Conservation (phyloP, 2,113 vertebrate genomes). For the Charadrius vociferus region DNA sequence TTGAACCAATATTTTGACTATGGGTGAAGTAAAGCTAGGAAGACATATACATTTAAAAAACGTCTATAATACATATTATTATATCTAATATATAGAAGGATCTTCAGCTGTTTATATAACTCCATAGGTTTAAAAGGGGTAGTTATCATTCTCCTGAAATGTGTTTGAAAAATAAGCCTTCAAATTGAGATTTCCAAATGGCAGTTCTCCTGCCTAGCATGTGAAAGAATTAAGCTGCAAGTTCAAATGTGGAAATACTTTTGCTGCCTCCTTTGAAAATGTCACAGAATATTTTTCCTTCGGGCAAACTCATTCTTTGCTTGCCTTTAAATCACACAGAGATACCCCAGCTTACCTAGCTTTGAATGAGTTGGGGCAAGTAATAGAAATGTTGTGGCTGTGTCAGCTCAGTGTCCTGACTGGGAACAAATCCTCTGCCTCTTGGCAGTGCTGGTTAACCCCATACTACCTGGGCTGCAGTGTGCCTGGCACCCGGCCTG, state of each 20-base stretch:
- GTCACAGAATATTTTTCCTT: neutral
- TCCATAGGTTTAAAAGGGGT: neutral
- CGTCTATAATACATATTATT: neutral
- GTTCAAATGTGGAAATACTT: neutral
- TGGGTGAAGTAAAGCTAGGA: neutral
- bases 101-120: neutral
- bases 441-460: neutral
- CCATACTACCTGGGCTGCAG: rapidly evolving
- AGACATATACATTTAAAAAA: neutral
- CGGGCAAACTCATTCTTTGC: neutral
- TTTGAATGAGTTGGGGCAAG: neutral
- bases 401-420: neutral
- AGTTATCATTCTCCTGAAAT: neutral
- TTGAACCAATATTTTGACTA: neutral
- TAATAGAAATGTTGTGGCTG: neutral
- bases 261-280: neutral
- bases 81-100: neutral
- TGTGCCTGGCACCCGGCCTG: rapidly evolving
- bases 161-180: neutral
- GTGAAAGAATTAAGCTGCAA: neutral
- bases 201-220: neutral
- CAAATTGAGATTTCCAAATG: neutral
- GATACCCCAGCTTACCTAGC: neutral
- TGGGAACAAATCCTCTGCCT: neutral
- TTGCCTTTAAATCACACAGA: neutral